Conservation (phyloP, 1,140 invertebrate genomes). For the Brachionus manjavacas region DNA sequence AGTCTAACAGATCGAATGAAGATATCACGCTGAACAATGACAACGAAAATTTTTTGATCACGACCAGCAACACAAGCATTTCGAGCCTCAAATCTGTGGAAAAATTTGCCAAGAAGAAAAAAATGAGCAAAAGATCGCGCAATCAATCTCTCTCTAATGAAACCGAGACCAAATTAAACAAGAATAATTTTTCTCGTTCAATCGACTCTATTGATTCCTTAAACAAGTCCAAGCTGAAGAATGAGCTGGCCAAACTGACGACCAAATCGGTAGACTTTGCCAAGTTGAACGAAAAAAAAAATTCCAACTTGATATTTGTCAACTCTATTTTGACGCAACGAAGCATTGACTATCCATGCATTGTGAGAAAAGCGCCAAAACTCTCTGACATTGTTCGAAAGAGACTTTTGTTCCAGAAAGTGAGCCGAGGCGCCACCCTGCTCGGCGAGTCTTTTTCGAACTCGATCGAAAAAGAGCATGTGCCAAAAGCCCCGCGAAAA, state of each 20-base stretch:
- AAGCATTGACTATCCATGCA: conserved; percentile 38
- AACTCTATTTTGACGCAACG: conserved; percentile 22
- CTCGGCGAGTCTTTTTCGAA: conserved; percentile 21
- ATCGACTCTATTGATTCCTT: conserved; percentile 39
- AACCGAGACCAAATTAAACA: not conserved
- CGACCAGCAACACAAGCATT: not conserved
- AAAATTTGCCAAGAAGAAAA: not conserved
- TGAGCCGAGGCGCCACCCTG: not conserved
- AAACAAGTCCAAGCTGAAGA: not conserved
- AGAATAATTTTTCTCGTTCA: conserved; percentile 3
- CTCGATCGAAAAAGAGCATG: conserved; percentile 33
- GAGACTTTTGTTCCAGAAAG: conserved; percentile 31
- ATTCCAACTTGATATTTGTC: not conserved
- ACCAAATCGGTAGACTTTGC: conserved; percentile 28
- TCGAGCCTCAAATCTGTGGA: not conserved
- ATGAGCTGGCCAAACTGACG: not conserved
- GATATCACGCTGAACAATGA: not conserved
- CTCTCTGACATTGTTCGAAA: conserved; percentile 39
- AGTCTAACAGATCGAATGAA: not conserved
- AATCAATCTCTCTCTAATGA: not conserved
- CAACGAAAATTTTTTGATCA: not conserved
- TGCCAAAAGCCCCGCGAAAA: conserved; percentile 20
- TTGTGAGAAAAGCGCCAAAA: conserved; percentile 31
- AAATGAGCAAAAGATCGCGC: not conserved
- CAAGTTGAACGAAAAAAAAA: conserved; percentile 13